A percentile compares a stretch with the other conserved stretches of the same genome.
phyloP scores from a whole-genome alignment of 2,797 vertebrate species.

The Rhabdophis nuchalis region DNA sequence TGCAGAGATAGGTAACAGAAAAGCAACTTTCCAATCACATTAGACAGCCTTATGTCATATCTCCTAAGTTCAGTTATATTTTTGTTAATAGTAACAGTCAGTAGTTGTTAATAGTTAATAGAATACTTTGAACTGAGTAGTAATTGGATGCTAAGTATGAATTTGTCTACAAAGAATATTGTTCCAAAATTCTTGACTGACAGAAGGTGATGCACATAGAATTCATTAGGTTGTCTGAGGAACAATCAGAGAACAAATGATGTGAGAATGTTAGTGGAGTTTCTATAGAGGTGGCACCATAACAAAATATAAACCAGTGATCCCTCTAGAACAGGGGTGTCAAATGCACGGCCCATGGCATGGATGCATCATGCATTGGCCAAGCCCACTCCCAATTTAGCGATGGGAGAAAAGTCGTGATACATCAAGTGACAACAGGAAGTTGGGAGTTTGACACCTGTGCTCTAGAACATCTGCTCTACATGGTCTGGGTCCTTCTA shows the following conservation, averaged over 20 bases:
- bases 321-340: background rate
- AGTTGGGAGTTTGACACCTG: too few species aligned
- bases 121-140: background rate
- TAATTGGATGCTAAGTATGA: background rate
- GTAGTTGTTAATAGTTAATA: background rate
- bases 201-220: background rate
- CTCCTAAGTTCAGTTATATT: background rate
- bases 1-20: background rate
- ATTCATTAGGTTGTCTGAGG: background rate
- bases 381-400: too few species aligned
- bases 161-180: background rate
- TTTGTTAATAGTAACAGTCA: background rate
- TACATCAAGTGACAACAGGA: too few species aligned
- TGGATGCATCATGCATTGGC: too few species aligned
- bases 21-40: background rate
- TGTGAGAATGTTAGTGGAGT: background rate
- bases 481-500: background rate
- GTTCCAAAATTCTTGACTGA: background rate
- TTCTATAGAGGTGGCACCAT: background rate
- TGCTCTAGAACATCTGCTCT: background rate
- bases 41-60: background rate
- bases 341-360: accelerated
- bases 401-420: too few species aligned
- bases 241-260: background rate
- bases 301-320: background rate